Conservation (phyloP, 2,888 invertebrate genomes). For the Diadegma fenestrale region DNA sequence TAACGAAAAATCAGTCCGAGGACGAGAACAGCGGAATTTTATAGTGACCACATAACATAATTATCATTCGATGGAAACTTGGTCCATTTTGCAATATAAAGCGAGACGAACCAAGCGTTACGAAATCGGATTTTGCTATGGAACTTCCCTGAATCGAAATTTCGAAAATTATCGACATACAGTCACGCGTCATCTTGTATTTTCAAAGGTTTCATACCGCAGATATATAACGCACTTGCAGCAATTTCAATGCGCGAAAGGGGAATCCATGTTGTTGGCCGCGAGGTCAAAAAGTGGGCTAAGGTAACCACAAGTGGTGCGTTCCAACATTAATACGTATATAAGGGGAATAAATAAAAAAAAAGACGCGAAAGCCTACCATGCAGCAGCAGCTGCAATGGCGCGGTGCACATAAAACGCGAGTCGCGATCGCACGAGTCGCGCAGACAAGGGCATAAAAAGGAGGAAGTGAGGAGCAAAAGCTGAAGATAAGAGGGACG, state of each 20-base stretch:
- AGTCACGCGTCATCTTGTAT: too few species aligned
- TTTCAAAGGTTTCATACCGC: background rate
- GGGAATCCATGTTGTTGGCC: background rate
- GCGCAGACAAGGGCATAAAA: slow-evolving; percentile 24
- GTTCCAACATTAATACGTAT: slow-evolving; percentile 6
- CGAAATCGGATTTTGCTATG: too few species aligned
- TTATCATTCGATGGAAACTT: slow-evolving; percentile 1
- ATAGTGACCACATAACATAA: slow-evolving; percentile 16
- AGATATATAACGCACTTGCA: background rate
- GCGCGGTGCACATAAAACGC: slow-evolving; percentile 53
- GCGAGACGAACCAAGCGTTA: slow-evolving; percentile 19
- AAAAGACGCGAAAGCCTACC: slow-evolving; percentile 26
- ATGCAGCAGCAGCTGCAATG: slow-evolving; percentile 54
- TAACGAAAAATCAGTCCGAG: slow-evolving; percentile 29
- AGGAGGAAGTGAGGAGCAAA: slow-evolving; percentile 59
- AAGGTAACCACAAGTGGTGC: slow-evolving; percentile 50
- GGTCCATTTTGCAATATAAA: slow-evolving; percentile 52
- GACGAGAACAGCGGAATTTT: slow-evolving; percentile 17
- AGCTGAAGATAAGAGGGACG: slow-evolving; percentile 43
- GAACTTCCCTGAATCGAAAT: too few species aligned
- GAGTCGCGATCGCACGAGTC: slow-evolving; percentile 55
- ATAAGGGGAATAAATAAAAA: background rate
- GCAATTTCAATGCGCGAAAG: slow-evolving; percentile 1
- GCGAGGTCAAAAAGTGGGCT: slow-evolving; percentile 49
- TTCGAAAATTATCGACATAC: background rate